phyloP scores from a whole-genome alignment of 2,888 invertebrate genomes.

The Pherbina coryleti region DNA sequence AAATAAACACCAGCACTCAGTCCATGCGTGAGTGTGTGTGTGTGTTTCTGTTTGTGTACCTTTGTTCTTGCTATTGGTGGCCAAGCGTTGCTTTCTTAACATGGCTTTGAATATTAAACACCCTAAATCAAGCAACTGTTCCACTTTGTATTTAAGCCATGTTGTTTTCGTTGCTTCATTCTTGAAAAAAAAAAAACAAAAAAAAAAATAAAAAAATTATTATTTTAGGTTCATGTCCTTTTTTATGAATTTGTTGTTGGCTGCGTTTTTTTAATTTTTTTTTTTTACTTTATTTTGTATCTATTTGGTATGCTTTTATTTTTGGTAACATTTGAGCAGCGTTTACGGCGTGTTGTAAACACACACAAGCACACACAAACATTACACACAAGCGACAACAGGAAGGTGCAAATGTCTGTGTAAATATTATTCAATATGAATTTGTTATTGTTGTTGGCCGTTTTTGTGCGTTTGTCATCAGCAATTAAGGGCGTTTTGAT shows the following conservation, averaged over 20 bases:
- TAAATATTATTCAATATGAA: conserved; percentile 61
- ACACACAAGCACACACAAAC: background rate
- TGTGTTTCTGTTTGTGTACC: background rate
- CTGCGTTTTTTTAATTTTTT: conserved; percentile 47
- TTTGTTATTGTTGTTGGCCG: conserved; percentile 16
- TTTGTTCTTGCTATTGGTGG: conserved; percentile 11
- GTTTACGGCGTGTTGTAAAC: background rate
- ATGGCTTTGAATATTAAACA: conserved; percentile 33
- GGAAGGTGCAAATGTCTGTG: conserved; percentile 54
- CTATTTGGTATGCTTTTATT: conserved; percentile 40
- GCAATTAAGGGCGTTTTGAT: conserved; percentile 54
- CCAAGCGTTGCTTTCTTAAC: conserved; percentile 27
- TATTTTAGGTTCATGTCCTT: conserved; percentile 57
- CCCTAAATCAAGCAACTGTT: conserved; percentile 40
- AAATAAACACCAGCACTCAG: conserved; percentile 57
- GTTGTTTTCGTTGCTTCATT: conserved; percentile 54
- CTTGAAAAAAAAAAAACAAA: background rate
- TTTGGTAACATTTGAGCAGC: conserved; percentile 58
- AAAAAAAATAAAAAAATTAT: conserved; percentile 45
- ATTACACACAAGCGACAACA: conserved; percentile 34
- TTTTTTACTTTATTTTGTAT: conserved; percentile 36
- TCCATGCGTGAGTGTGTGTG: background rate
- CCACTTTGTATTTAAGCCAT: conserved; percentile 52
- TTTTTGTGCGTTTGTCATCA: conserved; percentile 57
- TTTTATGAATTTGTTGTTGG: conserved; percentile 36